Evolutionary conservation across 2,113 vertebrate species (phyloP).

Genomic region (Vulpes lagopus): DNA sequence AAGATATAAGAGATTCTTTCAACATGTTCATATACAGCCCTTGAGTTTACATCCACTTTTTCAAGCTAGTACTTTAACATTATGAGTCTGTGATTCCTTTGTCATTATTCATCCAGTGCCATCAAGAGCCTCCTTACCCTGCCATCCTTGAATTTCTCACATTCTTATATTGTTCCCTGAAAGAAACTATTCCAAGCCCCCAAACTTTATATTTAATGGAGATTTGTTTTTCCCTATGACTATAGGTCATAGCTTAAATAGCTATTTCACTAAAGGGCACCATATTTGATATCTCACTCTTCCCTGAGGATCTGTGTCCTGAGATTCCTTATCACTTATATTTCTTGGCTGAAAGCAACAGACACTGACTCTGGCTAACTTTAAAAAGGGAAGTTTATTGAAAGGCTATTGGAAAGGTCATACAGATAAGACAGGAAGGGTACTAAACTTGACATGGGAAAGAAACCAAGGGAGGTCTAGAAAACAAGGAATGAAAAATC

Average conservation of each 20-base stretch:
- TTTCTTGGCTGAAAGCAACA: neutral
- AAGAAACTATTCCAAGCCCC: conserved; percentile 15
- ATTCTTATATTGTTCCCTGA: neutral
- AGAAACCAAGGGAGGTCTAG: neutral
- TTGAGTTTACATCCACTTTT: neutral
- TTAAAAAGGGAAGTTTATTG: neutral
- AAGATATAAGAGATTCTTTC: neutral
- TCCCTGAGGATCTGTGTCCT: neutral
- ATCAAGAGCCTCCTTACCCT: neutral
- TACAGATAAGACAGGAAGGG: neutral
- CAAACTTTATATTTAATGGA: neutral
- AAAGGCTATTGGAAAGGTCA: neutral
- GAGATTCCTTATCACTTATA: neutral
- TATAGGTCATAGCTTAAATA: neutral
- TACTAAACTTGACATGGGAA: neutral
- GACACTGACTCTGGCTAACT: neutral
- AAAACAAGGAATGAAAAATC: neutral
- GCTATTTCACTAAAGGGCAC: neutral
- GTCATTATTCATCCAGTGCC: neutral
- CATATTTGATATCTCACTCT: neutral
- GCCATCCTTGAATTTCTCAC: neutral
- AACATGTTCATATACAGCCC: neutral
- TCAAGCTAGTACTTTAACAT: neutral
- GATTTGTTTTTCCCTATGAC: neutral
- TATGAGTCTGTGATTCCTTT: neutral